These are phyloP conservation scores for Melanchra persicariae DNA, from an alignment of 2,888 invertebrate genomes.

Conservation along the genomic window DNA sequence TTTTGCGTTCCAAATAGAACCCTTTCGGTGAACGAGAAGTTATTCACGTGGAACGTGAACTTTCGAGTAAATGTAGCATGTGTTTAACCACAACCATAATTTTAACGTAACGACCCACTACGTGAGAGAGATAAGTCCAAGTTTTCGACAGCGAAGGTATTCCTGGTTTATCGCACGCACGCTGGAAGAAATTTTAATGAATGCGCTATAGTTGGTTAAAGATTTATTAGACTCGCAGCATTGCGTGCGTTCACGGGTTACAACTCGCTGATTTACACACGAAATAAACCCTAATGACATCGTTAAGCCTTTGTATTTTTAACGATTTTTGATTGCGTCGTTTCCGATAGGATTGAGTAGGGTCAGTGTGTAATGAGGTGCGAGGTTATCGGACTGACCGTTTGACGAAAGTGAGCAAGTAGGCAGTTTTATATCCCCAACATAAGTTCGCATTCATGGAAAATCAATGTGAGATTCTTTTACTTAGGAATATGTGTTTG, in stretches of 20 bases:
- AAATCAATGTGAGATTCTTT: slow-evolving; percentile 37
- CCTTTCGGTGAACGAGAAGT: slow-evolving; percentile 83
- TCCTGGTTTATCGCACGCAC: slow-evolving; percentile 87
- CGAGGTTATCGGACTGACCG: slow-evolving; percentile 51
- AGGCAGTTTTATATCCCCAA: slow-evolving; percentile 46
- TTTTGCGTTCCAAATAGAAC: slow-evolving; percentile 76
- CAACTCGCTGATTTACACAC: slow-evolving; percentile 76
- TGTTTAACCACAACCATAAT: slow-evolving; percentile 89
- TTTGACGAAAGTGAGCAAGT: slow-evolving; percentile 36
- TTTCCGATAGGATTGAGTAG: slow-evolving; percentile 59
- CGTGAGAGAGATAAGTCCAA: slow-evolving; percentile 90
- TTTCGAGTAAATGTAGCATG: slow-evolving; percentile 90
- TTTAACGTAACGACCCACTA: slow-evolving; percentile 88
- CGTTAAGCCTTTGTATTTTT: slow-evolving; percentile 77
- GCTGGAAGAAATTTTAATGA: slow-evolving; percentile 88
- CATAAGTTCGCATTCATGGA: slow-evolving; percentile 50
- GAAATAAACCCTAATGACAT: slow-evolving; percentile 74
- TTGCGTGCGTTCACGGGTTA: slow-evolving; percentile 68
- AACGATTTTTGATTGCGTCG: slow-evolving; percentile 69
- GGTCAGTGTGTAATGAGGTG: slow-evolving; percentile 62
- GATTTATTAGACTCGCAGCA: slow-evolving; percentile 76
- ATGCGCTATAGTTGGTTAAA: slow-evolving; percentile 80
- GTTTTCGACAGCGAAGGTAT: slow-evolving; percentile 85
- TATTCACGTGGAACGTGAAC: slow-evolving; percentile 87
- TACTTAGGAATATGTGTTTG: slow-evolving; percentile 47